These are phyloP conservation scores for Chalcis sispes DNA, from an alignment of 2,888 invertebrate genomes.

Conservation along the genomic window DNA sequence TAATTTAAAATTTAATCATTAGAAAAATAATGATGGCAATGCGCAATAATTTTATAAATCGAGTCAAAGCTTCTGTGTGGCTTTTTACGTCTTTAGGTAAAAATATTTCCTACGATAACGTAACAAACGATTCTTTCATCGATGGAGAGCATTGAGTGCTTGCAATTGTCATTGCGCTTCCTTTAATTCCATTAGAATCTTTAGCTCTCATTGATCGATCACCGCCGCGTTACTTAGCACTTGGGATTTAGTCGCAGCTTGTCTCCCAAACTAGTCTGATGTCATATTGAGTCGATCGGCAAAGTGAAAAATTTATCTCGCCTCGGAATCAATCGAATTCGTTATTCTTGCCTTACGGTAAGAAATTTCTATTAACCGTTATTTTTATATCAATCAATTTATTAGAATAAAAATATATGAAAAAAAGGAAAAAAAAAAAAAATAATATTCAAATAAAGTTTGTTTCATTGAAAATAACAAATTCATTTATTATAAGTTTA, in stretches of 20 bases:
- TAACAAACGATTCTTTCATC: too few relatives aligned
- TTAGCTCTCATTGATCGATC: slow-evolving; percentile 13
- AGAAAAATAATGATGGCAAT: too few relatives aligned
- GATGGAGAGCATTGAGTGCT: too few relatives aligned
- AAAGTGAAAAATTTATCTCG: slow-evolving; percentile 33
- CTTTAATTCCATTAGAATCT: slow-evolving; percentile 42
- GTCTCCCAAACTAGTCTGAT: too few relatives aligned
- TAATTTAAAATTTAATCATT: too few relatives aligned
- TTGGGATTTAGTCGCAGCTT: neutral
- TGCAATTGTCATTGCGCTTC: neutral
- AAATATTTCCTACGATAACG: too few relatives aligned
- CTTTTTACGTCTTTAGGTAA: too few relatives aligned
- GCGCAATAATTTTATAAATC: too few relatives aligned
- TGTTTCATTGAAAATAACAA: neutral
- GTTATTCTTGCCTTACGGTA: slow-evolving; percentile 47
- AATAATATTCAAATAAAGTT: neutral
- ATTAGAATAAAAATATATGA: neutral
- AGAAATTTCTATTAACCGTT: neutral
- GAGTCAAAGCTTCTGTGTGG: too few relatives aligned
- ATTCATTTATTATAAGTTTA: neutral
- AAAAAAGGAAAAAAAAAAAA: neutral
- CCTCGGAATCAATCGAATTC: slow-evolving; percentile 41
- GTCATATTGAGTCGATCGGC: neutral
- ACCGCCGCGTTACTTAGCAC: slow-evolving; percentile 10
- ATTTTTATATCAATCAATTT: neutral